phyloP scores from a whole-genome alignment of 2,113 vertebrate species.

The Macquaria australasica region DNA sequence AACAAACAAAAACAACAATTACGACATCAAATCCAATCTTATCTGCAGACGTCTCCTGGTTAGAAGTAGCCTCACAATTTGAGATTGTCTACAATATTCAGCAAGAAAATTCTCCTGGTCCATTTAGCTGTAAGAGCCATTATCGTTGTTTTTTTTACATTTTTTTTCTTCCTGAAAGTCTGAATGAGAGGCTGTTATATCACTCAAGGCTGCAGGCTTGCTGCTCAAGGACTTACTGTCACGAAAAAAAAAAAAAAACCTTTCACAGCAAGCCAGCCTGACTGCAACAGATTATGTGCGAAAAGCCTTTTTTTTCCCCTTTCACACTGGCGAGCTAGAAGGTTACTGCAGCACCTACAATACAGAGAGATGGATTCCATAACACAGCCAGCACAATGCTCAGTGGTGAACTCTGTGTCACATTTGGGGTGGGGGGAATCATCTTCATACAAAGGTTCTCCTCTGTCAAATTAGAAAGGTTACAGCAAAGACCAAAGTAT shows the following conservation, averaged over 20 bases:
- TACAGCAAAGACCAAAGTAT: conserved; percentile 25
- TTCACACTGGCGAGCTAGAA: conserved; percentile 45
- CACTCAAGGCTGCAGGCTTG: conserved; percentile 57
- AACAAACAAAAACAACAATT: background rate
- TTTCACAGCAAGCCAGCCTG: conserved; percentile 54
- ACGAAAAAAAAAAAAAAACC: conserved; percentile 16
- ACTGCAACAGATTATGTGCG: conserved; percentile 56
- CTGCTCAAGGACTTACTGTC: conserved; percentile 66
- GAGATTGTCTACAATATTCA: background rate
- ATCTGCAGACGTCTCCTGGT: background rate
- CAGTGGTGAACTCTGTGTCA: conserved; percentile 21
- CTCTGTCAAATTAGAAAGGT: conserved; percentile 26
- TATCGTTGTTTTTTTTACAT: too few relatives aligned
- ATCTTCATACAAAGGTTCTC: background rate
- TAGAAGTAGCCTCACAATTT: background rate
- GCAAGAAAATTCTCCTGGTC: background rate
- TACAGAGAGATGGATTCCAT: conserved; percentile 46
- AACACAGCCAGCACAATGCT: conserved; percentile 39
- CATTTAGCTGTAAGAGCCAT: conserved; percentile 22
- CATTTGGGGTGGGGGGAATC: background rate
- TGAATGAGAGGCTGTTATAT: conserved; percentile 54
- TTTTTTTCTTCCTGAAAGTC: conserved; percentile 19
- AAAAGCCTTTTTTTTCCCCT: conserved; percentile 43
- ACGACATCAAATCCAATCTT: background rate
- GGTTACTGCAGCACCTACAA: conserved; percentile 52